These are phyloP conservation scores for Kryptopterus vitreolus DNA, from an alignment of 2,797 vertebrate species.

Conservation along the genomic window DNA sequence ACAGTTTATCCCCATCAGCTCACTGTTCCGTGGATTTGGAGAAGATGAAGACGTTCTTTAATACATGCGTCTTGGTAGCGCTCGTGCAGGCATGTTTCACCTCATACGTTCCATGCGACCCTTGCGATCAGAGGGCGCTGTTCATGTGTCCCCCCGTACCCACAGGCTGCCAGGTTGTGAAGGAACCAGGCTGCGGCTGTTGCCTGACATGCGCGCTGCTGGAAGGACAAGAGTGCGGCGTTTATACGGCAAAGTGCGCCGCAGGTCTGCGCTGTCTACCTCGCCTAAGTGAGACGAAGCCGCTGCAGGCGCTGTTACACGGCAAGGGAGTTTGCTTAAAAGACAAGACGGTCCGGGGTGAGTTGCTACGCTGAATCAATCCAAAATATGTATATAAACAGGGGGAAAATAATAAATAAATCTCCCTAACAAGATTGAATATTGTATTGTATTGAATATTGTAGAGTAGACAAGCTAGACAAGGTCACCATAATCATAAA, in stretches of 20 bases:
- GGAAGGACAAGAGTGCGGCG: constrained; percentile 87
- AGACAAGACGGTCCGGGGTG: constrained; percentile 82
- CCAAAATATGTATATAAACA: too few species aligned
- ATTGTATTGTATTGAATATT: background rate
- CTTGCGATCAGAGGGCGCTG: constrained; percentile 86
- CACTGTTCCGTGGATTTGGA: background rate
- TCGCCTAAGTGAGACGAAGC: constrained; percentile 89
- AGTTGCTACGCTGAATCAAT: constrained; percentile 29
- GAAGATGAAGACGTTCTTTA: constrained; percentile 36
- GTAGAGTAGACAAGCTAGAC: background rate
- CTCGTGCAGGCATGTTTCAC: constrained; percentile 72
- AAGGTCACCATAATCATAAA: background rate
- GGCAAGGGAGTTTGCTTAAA: constrained; percentile 87
- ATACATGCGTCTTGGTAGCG: constrained; percentile 69
- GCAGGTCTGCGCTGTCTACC: constrained; percentile 88
- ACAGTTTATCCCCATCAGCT: background rate
- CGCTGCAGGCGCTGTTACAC: constrained; percentile 90
- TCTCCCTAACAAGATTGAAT: background rate
- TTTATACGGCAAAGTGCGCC: constrained; percentile 91
- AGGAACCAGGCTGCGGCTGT: constrained; percentile 95
- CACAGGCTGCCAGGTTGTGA: constrained; percentile 86
- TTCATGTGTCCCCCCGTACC: constrained; percentile 89
- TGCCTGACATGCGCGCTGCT: constrained; percentile 92
- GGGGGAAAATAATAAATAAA: too few species aligned
- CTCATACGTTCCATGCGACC: constrained; percentile 89